Conservation (phyloP, 2,888 invertebrate genomes). For the Amphimallon solstitiale region DNA sequence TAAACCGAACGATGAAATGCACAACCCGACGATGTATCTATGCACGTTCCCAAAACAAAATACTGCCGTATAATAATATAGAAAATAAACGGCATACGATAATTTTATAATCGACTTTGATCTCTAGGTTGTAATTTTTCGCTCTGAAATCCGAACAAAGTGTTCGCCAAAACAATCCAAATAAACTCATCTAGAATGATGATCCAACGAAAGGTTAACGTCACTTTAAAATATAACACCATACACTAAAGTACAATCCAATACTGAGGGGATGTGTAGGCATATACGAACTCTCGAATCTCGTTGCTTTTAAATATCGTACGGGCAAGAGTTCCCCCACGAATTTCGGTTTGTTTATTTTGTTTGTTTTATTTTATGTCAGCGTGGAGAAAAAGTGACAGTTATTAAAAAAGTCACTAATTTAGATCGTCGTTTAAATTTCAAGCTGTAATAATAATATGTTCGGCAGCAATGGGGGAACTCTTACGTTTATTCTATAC, state of each 20-base stretch:
- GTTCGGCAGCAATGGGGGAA: constrained; percentile 6
- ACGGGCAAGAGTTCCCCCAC: background rate
- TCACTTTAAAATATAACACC: constrained; percentile 13
- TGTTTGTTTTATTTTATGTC: constrained; percentile 39
- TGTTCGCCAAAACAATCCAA: constrained; percentile 34
- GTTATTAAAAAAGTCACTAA: constrained; percentile 35
- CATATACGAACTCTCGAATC: background rate
- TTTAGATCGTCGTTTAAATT: constrained; percentile 31
- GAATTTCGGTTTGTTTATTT: constrained; percentile 29
- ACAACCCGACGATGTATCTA: constrained; percentile 32
- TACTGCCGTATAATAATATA: constrained; percentile 32
- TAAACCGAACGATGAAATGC: constrained; percentile 37
- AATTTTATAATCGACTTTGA: constrained; percentile 35
- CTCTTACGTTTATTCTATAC: constrained; percentile 2
- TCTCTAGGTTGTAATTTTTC: constrained; percentile 32
- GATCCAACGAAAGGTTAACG: constrained; percentile 30
- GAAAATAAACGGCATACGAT: constrained; percentile 30
- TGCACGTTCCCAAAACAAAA: constrained; percentile 14
- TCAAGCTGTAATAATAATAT: constrained; percentile 35
- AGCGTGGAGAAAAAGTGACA: constrained; percentile 34
- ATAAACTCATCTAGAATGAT: constrained; percentile 16
- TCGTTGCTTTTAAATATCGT: background rate
- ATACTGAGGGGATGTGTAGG: background rate
- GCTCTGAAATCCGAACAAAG: constrained; percentile 30
- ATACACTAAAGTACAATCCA: background rate